phyloP scores from a whole-genome alignment of 2,113 vertebrate genomes.

The Hyla sarda region DNA sequence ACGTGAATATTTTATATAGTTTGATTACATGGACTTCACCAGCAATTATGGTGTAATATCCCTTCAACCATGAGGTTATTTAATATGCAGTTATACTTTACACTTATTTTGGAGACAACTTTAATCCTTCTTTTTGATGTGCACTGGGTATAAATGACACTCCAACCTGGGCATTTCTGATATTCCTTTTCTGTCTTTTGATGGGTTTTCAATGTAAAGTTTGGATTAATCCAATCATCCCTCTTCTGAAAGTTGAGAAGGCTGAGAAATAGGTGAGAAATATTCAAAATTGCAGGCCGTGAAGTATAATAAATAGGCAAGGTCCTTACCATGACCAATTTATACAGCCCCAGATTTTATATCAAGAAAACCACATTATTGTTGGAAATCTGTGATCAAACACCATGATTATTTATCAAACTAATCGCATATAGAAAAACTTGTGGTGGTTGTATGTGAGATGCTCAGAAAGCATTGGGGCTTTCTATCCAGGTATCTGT shows the following conservation, averaged over 20 bases:
- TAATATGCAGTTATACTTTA: slow-evolving; percentile 43
- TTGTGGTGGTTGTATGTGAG: neutral
- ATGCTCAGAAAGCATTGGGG: neutral
- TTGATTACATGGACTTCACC: slow-evolving; percentile 28
- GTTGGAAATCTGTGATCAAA: neutral
- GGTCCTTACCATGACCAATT: neutral
- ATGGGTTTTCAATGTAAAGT: slow-evolving; percentile 33
- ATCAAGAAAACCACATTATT: neutral
- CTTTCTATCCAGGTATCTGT: neutral
- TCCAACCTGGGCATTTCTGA: slow-evolving; percentile 38
- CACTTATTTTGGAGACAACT: slow-evolving; percentile 38
- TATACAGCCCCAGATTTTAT: neutral
- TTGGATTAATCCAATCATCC: slow-evolving; percentile 37
- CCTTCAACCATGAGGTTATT: slow-evolving; percentile 20
- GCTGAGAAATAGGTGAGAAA: slow-evolving; percentile 39
- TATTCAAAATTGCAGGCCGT: neutral
- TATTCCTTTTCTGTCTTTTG: slow-evolving; percentile 45
- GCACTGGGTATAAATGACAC: slow-evolving; percentile 9
- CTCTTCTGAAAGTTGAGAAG: slow-evolving; percentile 50
- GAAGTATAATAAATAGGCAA: neutral
- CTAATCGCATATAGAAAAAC: neutral
- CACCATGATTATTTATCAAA: neutral
- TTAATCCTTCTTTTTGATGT: slow-evolving; percentile 55
- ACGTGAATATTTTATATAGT: slow-evolving; percentile 50
- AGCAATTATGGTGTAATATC: slow-evolving; percentile 19